Evolutionary conservation across 2,888 invertebrate species (phyloP).

Genomic region (Oxystoma pomonae): DNA sequence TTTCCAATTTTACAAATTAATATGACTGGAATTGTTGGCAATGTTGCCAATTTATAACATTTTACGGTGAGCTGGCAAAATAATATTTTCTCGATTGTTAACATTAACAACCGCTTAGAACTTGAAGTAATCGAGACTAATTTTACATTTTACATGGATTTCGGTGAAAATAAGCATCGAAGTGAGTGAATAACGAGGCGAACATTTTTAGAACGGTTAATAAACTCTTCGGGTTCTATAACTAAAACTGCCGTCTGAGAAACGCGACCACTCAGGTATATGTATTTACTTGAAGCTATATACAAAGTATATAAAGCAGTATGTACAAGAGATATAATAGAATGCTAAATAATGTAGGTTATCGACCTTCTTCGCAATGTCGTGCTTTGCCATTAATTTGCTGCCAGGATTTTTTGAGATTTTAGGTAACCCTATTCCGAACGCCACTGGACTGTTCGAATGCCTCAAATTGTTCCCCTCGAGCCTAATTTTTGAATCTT

Average conservation of each 20-base stretch:
- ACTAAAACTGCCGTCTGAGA: slow-evolving; percentile 20
- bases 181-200: slow-evolving; percentile 1
- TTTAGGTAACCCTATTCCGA: no score
- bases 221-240: slow-evolving; percentile 13
- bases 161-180: background rate
- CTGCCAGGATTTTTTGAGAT: no score
- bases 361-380: slow-evolving; percentile 40
- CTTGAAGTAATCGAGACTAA: background rate
- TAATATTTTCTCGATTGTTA: background rate
- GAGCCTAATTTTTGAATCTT: no score
- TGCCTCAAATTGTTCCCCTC: no score
- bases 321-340: slow-evolving; percentile 32
- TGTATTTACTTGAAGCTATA: background rate
- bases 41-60: no score
- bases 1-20: no score
- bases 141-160: background rate
- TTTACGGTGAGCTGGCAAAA: background rate
- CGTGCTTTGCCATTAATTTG: no score
- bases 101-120: background rate
- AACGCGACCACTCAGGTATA: slow-evolving; percentile 27
- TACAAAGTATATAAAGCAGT: background rate
- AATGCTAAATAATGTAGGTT: slow-evolving; percentile 50
- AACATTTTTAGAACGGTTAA: slow-evolving; percentile 27
- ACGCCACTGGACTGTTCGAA: no score
- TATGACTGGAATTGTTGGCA: no score